phyloP scores from a whole-genome alignment of 2,888 invertebrate species.

The Tridacna crocea region DNA sequence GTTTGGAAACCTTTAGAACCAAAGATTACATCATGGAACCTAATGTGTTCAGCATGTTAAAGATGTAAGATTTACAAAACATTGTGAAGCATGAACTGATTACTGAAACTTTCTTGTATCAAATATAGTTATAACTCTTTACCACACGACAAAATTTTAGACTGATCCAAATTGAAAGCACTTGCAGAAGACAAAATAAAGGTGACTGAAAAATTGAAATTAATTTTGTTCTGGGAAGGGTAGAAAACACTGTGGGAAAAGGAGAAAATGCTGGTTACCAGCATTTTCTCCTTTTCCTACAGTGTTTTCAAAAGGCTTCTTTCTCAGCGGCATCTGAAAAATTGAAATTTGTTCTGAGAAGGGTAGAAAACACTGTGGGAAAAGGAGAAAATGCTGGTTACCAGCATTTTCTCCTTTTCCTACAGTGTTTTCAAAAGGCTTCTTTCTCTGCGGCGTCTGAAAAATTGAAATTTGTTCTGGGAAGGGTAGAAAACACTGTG shows the following conservation, averaged over 20 bases:
- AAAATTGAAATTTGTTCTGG: too few species aligned
- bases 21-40: slow-evolving; percentile 99
- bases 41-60: slow-evolving; percentile 95
- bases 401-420: not conserved
- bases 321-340: too few species aligned
- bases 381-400: not conserved
- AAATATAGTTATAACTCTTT: not conserved
- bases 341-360: not conserved
- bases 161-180: too few species aligned
- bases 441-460: not conserved
- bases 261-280: too few species aligned
- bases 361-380: not conserved
- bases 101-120: not conserved
- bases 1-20: slow-evolving; percentile 95
- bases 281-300: not conserved
- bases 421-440: too few species aligned
- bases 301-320: too few species aligned
- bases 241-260: not conserved
- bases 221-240: too few species aligned
- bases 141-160: too few species aligned
- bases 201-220: too few species aligned
- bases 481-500: too few species aligned
- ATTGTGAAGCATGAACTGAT: too few species aligned
- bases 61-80: slow-evolving; percentile 87
- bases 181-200: too few species aligned